Evolutionary conservation across 2,797 vertebrate species (phyloP).

Genomic region (Anguilla megastoma): DNA sequence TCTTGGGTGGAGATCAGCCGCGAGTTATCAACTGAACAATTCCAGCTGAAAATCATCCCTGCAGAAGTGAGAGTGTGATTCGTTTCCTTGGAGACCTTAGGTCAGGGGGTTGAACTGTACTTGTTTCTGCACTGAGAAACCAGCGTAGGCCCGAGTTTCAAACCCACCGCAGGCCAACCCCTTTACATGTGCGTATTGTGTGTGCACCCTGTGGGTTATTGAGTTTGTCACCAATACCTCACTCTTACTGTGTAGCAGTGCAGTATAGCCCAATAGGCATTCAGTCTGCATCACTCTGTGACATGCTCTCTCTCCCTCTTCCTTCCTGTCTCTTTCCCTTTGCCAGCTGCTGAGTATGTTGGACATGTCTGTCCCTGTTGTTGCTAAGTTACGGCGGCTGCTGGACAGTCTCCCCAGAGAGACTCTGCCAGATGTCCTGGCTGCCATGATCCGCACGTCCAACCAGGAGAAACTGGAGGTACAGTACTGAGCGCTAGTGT

Average conservation of each 20-base stretch:
- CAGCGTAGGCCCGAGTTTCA: too few relatives aligned
- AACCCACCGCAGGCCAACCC: too few relatives aligned
- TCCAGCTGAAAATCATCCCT: too few relatives aligned
- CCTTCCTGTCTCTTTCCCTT: not conserved
- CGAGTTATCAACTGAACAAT: too few relatives aligned
- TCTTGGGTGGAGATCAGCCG: too few relatives aligned
- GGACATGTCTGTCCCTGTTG: conserved; percentile 93
- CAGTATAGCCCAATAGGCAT: not conserved
- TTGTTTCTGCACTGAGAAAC: not conserved
- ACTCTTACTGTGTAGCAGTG: not conserved
- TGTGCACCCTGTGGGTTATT: not conserved
- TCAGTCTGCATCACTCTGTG: not conserved
- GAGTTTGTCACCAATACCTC: not conserved
- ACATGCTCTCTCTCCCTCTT: not conserved
- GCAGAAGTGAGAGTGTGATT: too few relatives aligned
- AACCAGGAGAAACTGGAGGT: conserved; percentile 98
- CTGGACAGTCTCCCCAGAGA: conserved; percentile 90
- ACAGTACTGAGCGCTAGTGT: conserved; percentile 25
- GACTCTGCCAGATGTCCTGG: conserved; percentile 89
- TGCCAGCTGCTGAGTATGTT: conserved; percentile 90
- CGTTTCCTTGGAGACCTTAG: not conserved
- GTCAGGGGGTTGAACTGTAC: not conserved
- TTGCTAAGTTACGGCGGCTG: conserved; percentile 88
- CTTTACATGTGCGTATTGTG: not conserved
- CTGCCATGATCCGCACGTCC: conserved; percentile 91